Evolutionary conservation across 2,888 invertebrate genomes (phyloP).

Genomic region (Drosophila neotestacea): DNA sequence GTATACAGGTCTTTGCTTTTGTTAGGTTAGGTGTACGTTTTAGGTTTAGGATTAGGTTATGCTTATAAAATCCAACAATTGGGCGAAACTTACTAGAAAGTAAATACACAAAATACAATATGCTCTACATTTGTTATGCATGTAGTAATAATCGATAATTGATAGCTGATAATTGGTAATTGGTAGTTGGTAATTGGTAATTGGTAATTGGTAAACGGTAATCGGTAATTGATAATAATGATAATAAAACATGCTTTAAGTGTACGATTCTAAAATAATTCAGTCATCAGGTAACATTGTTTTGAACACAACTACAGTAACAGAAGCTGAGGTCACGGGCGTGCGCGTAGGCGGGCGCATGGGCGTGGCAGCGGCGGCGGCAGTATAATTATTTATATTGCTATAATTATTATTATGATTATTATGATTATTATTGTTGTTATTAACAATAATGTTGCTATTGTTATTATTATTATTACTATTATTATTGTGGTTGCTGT

Average conservation of each 20-base stretch:
- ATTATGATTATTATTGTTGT: conserved; percentile 33
- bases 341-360: conserved; percentile 60
- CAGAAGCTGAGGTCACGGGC: conserved; percentile 83
- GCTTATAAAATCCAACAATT: conserved; percentile 18
- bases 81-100: conserved; percentile 2
- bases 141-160: conserved; percentile 60
- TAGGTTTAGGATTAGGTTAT: conserved; percentile 23
- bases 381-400: conserved; percentile 56
- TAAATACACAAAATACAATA: conserved; percentile 24
- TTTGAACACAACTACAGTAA: conserved; percentile 86
- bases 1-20: conserved; percentile 4
- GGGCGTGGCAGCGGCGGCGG: conserved; percentile 53
- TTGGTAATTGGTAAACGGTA: conserved; percentile 33
- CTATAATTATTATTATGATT: conserved; percentile 42
- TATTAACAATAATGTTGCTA: conserved; percentile 35
- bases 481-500: conserved; percentile 40
- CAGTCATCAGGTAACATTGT: conserved; percentile 86
- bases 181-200: conserved; percentile 38
- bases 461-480: conserved; percentile 26
- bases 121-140: conserved; percentile 49
- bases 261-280: conserved; percentile 83
- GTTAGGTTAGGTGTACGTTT: conserved; percentile 33
- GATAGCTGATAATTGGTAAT: conserved; percentile 30
- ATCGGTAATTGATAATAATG: conserved; percentile 58
- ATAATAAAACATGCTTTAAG: conserved; percentile 75